Evolutionary conservation across 1,140 invertebrate genomes (phyloP).

Genomic region (Pseudoatta argentina): DNA sequence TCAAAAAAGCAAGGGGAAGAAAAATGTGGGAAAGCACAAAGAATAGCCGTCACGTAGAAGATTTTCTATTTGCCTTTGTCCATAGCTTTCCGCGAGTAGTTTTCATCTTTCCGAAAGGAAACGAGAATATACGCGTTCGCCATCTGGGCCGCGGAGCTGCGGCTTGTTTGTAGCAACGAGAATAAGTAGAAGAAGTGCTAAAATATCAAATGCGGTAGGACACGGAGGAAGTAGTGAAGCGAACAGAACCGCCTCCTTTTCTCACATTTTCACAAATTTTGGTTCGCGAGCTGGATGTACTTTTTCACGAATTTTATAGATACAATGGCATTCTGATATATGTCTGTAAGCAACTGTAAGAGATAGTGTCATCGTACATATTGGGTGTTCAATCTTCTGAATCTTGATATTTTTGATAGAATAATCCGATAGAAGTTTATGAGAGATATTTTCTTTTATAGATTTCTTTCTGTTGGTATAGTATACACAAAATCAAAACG

Average conservation of each 20-base stretch:
- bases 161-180: constrained; percentile 25
- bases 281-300: constrained; percentile 26
- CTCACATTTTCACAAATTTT: constrained; percentile 54
- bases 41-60: constrained; percentile 58
- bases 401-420: constrained; percentile 8
- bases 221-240: constrained; percentile 44
- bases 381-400: constrained; percentile 17
- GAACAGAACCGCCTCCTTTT: constrained; percentile 33
- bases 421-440: neutral
- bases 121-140: constrained; percentile 44
- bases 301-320: constrained; percentile 7
- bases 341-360: constrained; percentile 6
- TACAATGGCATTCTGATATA: constrained; percentile 6
- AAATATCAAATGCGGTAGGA: constrained; percentile 35
- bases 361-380: neutral
- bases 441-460: neutral
- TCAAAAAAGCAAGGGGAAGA: constrained; percentile 54
- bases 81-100: constrained; percentile 50
- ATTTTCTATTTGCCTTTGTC: constrained; percentile 63
- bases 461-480: neutral
- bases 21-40: constrained; percentile 38
- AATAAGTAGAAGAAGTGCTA: constrained; percentile 60
- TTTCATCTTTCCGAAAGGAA: constrained; percentile 60
- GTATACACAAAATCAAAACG: neutral
- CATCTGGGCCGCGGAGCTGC: constrained; percentile 33